Base-by-base conservation (phyloP, 2,113 vertebrate genomes). In the Psittacula cyanocephala region DNA sequence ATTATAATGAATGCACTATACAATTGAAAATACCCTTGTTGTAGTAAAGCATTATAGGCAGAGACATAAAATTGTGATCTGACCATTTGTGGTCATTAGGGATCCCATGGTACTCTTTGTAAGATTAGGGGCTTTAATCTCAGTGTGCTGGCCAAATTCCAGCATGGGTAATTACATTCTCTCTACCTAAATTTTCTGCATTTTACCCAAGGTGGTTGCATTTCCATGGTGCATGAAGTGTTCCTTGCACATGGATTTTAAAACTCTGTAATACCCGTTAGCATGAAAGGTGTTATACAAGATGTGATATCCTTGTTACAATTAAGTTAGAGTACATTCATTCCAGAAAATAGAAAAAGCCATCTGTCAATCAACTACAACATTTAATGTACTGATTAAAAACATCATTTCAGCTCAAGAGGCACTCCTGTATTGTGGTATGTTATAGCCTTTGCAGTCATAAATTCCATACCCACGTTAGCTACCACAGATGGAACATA, bases 41-140 rank as follows among this genome's bases (percentile, higher is more conserved):
- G 60, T 83, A 86, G 71, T 83, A 92, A 91, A 94, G 89, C 91
- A 71, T 89, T 92, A 86, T 62, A 95, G 76, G 53, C 81, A 90
- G 78, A 94, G 78, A 94, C 57, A 94, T 49, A 86, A 95, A 95
- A 88, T 78, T 86, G 87, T 79, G 78, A 94, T 94, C 95, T 96
- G 90, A 82, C 89, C 93, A 95, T 94, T 95, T 97, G 95, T 46
- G 90, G 93, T 91, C 95, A 97, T 96, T 95, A 96, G 89, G 91
- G 91, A 94, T 96, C 95, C 86, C 95, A 86, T 70, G 94, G 93
- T 63, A 91, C 79, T 77, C 81, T 94, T 95, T 86, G 93, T 81
- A 81, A 96, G 94, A 96, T 97, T 94, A 95, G 90, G 78, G 59
- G 44, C 37, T 96, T 97, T 96, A 97, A 97, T 97, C 95, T 96